These are phyloP conservation scores for Stegostoma tigrinum DNA, from an alignment of 2,113 vertebrate species.

Conservation along the genomic window DNA sequence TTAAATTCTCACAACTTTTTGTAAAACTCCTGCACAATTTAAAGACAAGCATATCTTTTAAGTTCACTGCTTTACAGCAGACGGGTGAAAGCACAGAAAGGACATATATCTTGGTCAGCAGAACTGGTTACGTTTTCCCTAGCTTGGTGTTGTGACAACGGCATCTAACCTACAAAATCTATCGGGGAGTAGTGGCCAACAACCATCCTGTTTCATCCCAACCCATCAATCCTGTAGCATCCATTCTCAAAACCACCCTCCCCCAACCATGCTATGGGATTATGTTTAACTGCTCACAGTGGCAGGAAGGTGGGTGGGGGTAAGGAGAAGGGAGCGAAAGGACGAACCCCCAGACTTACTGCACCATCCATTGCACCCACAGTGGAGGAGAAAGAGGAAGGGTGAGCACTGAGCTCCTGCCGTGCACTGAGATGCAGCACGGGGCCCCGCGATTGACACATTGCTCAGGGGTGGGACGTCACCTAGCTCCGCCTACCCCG, in stretches of 20 bases:
- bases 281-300: not conserved
- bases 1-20: not conserved
- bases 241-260: not conserved
- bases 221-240: not conserved
- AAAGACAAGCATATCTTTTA: not conserved
- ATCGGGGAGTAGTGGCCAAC: not conserved
- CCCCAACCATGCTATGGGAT: no score
- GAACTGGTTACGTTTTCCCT: not conserved
- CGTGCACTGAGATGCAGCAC: not conserved
- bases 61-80: not conserved
- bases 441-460: not conserved
- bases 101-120: not conserved
- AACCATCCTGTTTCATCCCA: not conserved
- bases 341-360: not conserved
- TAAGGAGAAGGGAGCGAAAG: no score
- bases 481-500: not conserved
- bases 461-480: not conserved
- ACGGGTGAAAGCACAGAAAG: no score
- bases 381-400: not conserved
- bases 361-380: slow-evolving; percentile 8
- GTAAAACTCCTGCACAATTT: not conserved
- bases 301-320: not conserved
- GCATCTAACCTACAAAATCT: not conserved
- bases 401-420: not conserved
- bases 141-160: not conserved